Base-by-base conservation (phyloP, 2,888 invertebrate genomes). In the Epinotia demarniana region DNA sequence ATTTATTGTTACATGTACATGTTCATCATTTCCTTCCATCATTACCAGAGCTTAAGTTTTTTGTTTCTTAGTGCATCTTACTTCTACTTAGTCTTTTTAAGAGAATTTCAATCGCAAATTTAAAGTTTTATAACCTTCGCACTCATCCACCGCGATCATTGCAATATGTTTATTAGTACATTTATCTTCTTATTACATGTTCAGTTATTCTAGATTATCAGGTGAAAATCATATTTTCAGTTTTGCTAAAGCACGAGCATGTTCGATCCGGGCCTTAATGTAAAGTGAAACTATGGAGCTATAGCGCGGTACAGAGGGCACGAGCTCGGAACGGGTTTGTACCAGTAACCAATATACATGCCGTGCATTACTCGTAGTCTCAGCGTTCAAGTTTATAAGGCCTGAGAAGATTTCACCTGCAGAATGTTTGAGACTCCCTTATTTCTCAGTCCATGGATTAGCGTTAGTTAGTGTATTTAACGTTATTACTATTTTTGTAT, bases 311-410 rank as follows among this genome's bases (percentile, higher is more conserved):
- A 90, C 92, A 91, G 91, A 92, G 92, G 91, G 92, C 93, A 92
- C 69, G 64, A 19, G 57, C 69, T 68, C 85, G 89, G 85, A 91
- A 93, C 93, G 89, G 92, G 93, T 93, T 93, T 89, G 92, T 92
- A 91, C 90, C 91, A 92, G 90, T 92, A 90, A 92, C 92, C 91
- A 92, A 92, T 91, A 92, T 92, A 91, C 90, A 90, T 90, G 89
- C 86, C 89, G 89, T 90, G 88, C 89, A 88, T 90, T 90, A 90
- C 90, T 87, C 85, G 53, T 53, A 53, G 27, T 85, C 39, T 39
- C 86, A 84, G 85, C 86, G 88, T 89, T 86, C 86, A 85, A 90
- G 89, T 90, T 91, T 90, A 89, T 88, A 89, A 85, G 81, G 87
- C 86, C 89, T 92, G 92, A 91, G 92, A 92, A 92, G 91, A 92